phyloP scores from a whole-genome alignment of 2,797 vertebrate species.

The Myotis myotis region DNA sequence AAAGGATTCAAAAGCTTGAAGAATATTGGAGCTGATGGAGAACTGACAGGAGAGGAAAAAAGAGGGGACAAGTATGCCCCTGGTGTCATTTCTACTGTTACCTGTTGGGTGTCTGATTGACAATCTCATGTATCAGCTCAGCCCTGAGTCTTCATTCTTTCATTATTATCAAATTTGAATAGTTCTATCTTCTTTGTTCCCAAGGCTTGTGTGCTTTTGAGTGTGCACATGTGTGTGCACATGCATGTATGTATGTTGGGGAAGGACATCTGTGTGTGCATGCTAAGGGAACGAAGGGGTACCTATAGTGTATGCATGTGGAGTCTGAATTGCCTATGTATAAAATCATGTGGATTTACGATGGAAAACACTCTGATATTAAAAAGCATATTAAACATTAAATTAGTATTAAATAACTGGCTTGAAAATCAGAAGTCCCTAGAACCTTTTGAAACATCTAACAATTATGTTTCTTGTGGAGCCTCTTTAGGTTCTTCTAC shows the following conservation, averaged over 20 bases:
- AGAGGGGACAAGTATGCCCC: not conserved
- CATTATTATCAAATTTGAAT: conserved; percentile 4
- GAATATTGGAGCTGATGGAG: conserved; percentile 36
- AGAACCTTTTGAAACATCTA: not conserved
- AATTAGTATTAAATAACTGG: conserved; percentile 2
- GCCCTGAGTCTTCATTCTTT: not conserved
- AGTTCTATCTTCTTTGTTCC: not conserved
- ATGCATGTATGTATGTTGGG: not conserved
- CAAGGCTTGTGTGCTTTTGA: not conserved
- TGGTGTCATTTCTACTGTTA: conserved; percentile 53
- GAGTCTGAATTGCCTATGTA: not conserved
- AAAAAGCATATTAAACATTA: conserved; percentile 37
- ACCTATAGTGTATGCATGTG: not conserved
- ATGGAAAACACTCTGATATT: not conserved
- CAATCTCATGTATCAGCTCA: conserved; percentile 27
- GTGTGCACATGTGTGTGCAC: not conserved
- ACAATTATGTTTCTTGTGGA: not conserved
- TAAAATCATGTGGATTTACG: not conserved
- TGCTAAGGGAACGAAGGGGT: not conserved
- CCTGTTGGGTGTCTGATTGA: conserved; percentile 63
- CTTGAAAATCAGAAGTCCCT: not conserved
- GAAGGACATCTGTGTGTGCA: not conserved
- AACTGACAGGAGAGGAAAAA: conserved; percentile 12
- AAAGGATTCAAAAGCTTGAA: conserved; percentile 40
- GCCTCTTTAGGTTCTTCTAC: not conserved